Evolutionary conservation across 2,113 vertebrate genomes (phyloP).

Genomic region (Sprattus sprattus): DNA sequence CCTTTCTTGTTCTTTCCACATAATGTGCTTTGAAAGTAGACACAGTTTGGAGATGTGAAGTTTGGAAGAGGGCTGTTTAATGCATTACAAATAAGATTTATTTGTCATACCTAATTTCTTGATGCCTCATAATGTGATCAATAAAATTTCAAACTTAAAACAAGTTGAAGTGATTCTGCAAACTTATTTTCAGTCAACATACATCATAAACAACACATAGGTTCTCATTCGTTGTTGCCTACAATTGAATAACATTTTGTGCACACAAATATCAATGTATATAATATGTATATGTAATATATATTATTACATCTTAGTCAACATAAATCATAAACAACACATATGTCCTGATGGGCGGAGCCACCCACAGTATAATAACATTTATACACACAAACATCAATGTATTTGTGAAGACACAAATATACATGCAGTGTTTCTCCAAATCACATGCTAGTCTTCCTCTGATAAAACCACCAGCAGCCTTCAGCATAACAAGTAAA

Average conservation of each 20-base stretch:
- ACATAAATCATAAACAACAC: neutral
- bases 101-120: conserved; percentile 21
- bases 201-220: neutral
- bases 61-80: neutral
- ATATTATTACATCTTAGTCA: neutral
- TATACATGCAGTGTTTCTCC: neutral
- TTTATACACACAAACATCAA: neutral
- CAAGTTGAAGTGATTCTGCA: neutral
- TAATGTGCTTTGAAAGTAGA: conserved; percentile 12
- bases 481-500: neutral
- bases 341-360: neutral
- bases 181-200: neutral
- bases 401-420: neutral
- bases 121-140: conserved; percentile 14
- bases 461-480: neutral
- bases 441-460: neutral
- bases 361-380: neutral
- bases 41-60: neutral
- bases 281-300: neutral
- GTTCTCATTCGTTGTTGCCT: neutral
- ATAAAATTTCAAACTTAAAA: conserved; percentile 6
- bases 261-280: neutral
- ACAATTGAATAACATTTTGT: neutral
- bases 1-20: conserved; percentile 15
- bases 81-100: conserved; percentile 11